phyloP scores from a whole-genome alignment of 2,113 vertebrate genomes.

The Silurus meridionalis region DNA sequence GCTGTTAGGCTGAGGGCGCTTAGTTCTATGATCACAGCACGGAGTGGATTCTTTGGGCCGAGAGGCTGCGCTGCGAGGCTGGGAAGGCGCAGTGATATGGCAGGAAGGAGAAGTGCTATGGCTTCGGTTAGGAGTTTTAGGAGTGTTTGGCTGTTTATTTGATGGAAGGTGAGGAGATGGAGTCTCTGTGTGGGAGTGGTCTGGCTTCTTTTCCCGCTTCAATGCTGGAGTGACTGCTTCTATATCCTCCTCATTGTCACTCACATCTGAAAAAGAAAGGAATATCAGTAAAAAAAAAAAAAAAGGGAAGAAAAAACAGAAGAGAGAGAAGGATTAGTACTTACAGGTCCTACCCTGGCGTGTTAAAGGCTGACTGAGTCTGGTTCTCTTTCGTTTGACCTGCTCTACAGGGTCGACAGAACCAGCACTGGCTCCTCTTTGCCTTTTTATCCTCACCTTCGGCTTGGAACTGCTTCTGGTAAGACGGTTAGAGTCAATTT shows the following conservation, averaged over 20 bases:
- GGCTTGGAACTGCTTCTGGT: constrained; percentile 23
- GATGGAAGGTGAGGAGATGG: background rate
- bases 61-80: background rate
- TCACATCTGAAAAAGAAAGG: constrained; percentile 20
- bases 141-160: constrained; percentile 26
- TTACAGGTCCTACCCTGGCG: background rate
- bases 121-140: constrained; percentile 2
- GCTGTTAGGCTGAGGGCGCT: background rate
- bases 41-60: constrained; percentile 3
- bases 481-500: background rate
- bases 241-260: constrained; percentile 25
- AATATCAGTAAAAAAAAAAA: background rate
- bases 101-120: background rate
- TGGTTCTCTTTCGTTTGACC: constrained; percentile 62
- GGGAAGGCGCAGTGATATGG: background rate
- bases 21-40: constrained; percentile 16
- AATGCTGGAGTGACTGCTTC: constrained; percentile 11
- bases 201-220: constrained; percentile 23
- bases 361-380: constrained; percentile 21
- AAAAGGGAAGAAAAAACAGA: background rate
- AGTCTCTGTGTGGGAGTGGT: background rate
- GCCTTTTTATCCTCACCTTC: constrained; percentile 36
- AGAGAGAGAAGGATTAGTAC: background rate
- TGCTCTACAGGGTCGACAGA: constrained; percentile 40
- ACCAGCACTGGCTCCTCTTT: constrained; percentile 33